A percentile compares a stretch with the other conserved stretches of the same genome.
Conservation (phyloP, 1,140 invertebrate genomes). For the Choristoneura fumiferana region DNA sequence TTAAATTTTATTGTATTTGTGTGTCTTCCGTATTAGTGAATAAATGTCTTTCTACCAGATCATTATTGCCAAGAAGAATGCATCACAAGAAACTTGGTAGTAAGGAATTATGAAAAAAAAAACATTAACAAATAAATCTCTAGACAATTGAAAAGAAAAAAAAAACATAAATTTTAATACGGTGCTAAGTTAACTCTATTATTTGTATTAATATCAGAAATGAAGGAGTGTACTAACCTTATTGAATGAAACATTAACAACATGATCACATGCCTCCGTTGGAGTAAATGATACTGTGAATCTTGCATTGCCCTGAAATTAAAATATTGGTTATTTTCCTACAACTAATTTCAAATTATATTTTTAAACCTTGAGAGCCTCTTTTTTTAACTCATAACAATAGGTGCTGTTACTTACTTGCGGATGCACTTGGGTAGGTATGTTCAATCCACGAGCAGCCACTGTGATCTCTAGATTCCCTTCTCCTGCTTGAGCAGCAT, state of each 20-base stretch:
- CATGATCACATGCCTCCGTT: slow-evolving; percentile 94
- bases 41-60: too few relatives aligned
- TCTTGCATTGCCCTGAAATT: slow-evolving; percentile 81
- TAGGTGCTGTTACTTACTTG: slow-evolving; percentile 84
- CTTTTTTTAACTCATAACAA: too few relatives aligned
- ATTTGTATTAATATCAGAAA: not conserved
- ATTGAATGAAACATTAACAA: slow-evolving; percentile 98
- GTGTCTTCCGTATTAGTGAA: too few relatives aligned
- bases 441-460: slow-evolving; percentile 94
- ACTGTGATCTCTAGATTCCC: slow-evolving; percentile 99
- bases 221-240: slow-evolving; percentile 79
- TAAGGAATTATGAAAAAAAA: too few relatives aligned
- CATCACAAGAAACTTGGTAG: too few relatives aligned
- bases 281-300: slow-evolving; percentile 98
- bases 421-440: slow-evolving; percentile 98
- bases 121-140: too few relatives aligned
- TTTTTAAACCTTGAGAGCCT: not conserved
- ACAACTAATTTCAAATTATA: not conserved
- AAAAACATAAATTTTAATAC: slow-evolving; percentile 3
- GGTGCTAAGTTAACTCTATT: too few relatives aligned
- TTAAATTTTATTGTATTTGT: too few relatives aligned
- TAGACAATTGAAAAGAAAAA: too few relatives aligned
- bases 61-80: too few relatives aligned
- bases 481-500: slow-evolving; percentile 97
- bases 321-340: slow-evolving; percentile 22